Conservation (phyloP, 2,888 invertebrate genomes). For the Brenthis daphne region DNA sequence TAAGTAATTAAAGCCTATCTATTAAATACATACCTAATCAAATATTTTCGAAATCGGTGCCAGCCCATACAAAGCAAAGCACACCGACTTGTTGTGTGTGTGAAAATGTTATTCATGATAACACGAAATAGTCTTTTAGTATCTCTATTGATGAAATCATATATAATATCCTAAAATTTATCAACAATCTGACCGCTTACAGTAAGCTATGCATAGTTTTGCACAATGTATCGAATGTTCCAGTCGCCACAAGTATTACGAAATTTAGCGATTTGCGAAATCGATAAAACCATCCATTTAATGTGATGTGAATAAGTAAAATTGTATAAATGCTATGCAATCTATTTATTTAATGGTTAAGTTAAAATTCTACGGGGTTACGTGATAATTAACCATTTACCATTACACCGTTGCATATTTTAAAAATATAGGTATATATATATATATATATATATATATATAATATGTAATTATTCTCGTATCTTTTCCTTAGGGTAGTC, state of each 20-base stretch:
- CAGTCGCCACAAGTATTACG: conserved; percentile 22
- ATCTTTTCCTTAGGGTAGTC: too few species aligned
- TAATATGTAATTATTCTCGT: too few species aligned
- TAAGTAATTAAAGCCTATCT: too few species aligned
- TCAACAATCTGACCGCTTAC: not conserved
- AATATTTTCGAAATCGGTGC: too few species aligned
- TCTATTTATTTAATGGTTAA: conserved; percentile 1
- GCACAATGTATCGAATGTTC: conserved; percentile 25
- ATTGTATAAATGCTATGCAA: conserved; percentile 2
- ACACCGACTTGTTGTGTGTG: too few species aligned
- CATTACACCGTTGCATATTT: too few species aligned
- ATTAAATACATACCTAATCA: too few species aligned
- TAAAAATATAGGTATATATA: too few species aligned
- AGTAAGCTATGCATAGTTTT: conserved; percentile 22
- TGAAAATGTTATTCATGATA: too few species aligned
- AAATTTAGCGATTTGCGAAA: conserved; percentile 22
- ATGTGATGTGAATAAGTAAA: conserved; percentile 19
- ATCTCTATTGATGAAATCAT: not conserved
- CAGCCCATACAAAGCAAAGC: too few species aligned
- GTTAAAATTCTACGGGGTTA: conserved; percentile 4
- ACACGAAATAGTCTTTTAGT: not conserved
- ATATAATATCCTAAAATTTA: conserved; percentile 2
- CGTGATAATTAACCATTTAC: not conserved
- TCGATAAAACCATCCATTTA: conserved; percentile 14
- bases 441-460: too few species aligned